Percentiles rank a stretch among this genome's conserved stretches.
phyloP scores from a whole-genome alignment of 2,888 invertebrate genomes.

The Lasioglossum figueresi region DNA sequence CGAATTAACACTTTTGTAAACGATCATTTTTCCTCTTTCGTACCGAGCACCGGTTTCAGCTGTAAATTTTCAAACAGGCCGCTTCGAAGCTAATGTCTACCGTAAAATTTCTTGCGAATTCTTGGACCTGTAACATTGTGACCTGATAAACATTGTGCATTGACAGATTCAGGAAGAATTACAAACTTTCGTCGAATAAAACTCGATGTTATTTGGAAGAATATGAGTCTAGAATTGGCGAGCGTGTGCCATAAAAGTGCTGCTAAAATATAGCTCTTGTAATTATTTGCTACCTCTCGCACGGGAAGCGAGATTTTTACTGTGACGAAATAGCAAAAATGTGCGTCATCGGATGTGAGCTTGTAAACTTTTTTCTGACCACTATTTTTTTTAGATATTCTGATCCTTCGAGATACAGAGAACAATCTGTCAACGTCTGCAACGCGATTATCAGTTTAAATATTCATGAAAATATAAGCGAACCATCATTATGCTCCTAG shows the following conservation, averaged over 20 bases:
- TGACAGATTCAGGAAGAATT: background rate
- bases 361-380: background rate
- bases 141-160: background rate
- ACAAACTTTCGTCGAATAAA: background rate
- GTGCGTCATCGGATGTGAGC: background rate
- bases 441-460: background rate
- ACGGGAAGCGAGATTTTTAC: background rate
- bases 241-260: background rate
- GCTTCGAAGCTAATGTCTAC: background rate
- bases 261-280: background rate
- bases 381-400: background rate
- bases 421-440: background rate
- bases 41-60: background rate
- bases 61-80: background rate
- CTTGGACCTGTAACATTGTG: too few species aligned
- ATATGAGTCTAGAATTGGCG: background rate
- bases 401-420: background rate
- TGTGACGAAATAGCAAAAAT: background rate
- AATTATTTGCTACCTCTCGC: background rate
- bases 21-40: background rate
- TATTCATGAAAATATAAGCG: too few species aligned
- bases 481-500: too few species aligned
- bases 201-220: background rate
- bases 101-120: background rate
- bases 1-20: slow-evolving; percentile 11